These are phyloP conservation scores for Procambarus virginalis DNA, from an alignment of 1,140 invertebrate species.

Conservation along the genomic window DNA sequence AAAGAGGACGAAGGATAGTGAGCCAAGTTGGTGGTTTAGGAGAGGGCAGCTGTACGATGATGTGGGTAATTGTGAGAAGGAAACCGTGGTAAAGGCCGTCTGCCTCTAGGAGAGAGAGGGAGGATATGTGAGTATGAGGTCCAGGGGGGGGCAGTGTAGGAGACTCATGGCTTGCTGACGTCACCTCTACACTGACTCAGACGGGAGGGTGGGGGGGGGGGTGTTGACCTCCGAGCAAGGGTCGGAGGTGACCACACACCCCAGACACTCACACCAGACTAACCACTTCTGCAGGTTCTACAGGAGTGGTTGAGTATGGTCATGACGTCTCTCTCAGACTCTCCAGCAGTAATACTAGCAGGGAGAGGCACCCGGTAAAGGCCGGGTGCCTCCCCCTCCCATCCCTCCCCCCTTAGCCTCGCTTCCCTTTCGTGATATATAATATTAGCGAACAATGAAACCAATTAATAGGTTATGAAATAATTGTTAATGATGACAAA, in stretches of 20 bases:
- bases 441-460: too few relatives aligned
- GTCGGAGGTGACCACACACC: neutral
- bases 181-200: neutral
- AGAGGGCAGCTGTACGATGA: too few relatives aligned
- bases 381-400: too few relatives aligned
- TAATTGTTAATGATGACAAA: too few relatives aligned
- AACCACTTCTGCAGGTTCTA: neutral
- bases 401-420: too few relatives aligned
- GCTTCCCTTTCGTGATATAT: too few relatives aligned
- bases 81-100: neutral
- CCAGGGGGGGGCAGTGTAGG: neutral
- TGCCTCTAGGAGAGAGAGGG: neutral
- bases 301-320: neutral
- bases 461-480: too few relatives aligned
- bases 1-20: neutral
- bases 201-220: neutral
- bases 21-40: too few relatives aligned
- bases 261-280: neutral
- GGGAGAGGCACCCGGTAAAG: too few relatives aligned
- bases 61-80: neutral
- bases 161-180: neutral
- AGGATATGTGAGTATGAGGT: neutral
- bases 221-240: too few relatives aligned
- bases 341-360: too few relatives aligned
- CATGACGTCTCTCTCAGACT: too few relatives aligned